phyloP scores from a whole-genome alignment of 2,797 vertebrate species.

The Eremophila alpestris region DNA sequence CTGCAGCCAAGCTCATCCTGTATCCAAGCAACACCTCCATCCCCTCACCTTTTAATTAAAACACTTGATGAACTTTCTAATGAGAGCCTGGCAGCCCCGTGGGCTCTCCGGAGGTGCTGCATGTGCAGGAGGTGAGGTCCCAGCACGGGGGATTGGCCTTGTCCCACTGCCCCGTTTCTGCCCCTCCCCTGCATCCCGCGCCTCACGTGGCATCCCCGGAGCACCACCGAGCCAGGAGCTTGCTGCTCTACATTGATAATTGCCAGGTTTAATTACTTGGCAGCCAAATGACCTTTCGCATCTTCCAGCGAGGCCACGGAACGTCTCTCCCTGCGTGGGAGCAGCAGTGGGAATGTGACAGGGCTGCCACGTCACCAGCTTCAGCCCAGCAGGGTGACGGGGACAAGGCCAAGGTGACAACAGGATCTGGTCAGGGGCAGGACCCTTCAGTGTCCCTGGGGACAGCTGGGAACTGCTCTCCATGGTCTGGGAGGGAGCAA shows the following conservation, averaged over 20 bases:
- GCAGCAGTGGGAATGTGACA: rapidly evolving
- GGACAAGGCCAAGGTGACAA: background rate
- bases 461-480: background rate
- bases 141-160: rapidly evolving
- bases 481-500: background rate
- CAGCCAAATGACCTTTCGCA: conserved; percentile 26
- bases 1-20: background rate
- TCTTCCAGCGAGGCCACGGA: background rate
- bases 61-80: background rate
- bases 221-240: background rate
- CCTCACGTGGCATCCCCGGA: rapidly evolving
- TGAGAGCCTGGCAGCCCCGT: background rate
- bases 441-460: rapidly evolving
- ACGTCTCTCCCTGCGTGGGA: background rate
- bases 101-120: background rate
- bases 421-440: background rate
- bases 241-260: conserved; percentile 1
- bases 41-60: background rate
- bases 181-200: background rate
- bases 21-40: background rate
- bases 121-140: background rate
- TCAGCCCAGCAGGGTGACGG: rapidly evolving
- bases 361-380: rapidly evolving
- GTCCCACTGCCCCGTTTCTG: background rate
- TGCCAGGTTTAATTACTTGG: conserved; percentile 47